Base-by-base conservation (phyloP, 2,113 vertebrate species). In the Sakesphorus luctuosus region DNA sequence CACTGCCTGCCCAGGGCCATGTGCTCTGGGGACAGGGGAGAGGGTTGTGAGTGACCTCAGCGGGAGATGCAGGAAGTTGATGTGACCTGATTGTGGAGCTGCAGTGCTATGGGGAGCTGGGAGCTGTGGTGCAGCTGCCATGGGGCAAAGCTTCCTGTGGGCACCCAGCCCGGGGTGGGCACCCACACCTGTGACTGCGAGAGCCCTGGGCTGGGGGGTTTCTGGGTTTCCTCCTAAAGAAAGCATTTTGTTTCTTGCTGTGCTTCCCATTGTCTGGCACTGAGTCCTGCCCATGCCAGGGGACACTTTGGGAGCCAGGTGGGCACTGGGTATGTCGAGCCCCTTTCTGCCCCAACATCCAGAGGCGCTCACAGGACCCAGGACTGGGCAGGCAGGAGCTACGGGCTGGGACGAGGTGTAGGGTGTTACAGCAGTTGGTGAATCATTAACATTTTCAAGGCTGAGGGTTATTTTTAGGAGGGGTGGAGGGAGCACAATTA, bases 211-310 rank as follows among this genome's bases (percentile, higher is more conserved):
- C 31, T 67, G 58, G 9, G 9, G 23, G 7, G 0, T 6, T 77
- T 69, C 59, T 7, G 91, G 55, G 24, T 20, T 74, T 2, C 43
- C 10, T 15, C 1, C 33, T 9, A 5, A 61, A 35, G 21, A 28
- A 35, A 66, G 31, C 66, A 50, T 47, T n/a, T 78, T 26, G 40
- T 2, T 15, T 36, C 20, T 63, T 40, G 56, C 14, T 65, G 58
- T 1, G 7, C 23, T n/a, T 35, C 67, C 62, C 9, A 1, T 15
- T 16, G 5, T 31, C 7, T 0, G 0, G 18, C 7, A 3, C 19
- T 0, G 26, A 16, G 68, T 26, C 50, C n/a, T 66, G 18, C 61
- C 24, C 0, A 0, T 43, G 29, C 31, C 26, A 21, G 36, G 31
- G 40, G 25, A 3, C 14, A 1, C 1, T 0, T 6, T 2, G 1